phyloP scores from a whole-genome alignment of 2,113 vertebrate genomes.

The Poicephalus meyeri region DNA sequence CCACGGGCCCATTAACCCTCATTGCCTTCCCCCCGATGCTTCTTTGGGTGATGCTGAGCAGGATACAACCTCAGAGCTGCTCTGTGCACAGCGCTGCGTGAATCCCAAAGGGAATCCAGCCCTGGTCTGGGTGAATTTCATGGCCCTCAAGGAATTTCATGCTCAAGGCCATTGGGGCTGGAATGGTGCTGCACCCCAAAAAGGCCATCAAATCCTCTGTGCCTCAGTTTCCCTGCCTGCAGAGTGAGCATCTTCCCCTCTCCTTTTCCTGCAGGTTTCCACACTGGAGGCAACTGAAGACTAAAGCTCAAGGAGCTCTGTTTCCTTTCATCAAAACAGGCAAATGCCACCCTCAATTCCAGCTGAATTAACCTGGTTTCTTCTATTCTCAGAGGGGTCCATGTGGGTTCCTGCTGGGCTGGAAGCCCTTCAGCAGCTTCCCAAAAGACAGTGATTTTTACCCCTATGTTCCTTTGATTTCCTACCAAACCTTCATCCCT shows the following conservation, averaged over 20 bases:
- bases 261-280: background rate
- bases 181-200: background rate
- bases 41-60: accelerated
- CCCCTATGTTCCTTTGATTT: background rate
- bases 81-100: background rate
- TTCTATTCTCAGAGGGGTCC: background rate
- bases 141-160: background rate
- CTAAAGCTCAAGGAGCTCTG: background rate
- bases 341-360: background rate
- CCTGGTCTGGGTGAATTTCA: accelerated
- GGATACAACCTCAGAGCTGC: background rate
- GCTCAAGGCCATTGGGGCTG: background rate
- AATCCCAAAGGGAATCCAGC: background rate
- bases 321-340: background rate
- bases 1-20: accelerated
- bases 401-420: background rate
- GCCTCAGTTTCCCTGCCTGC: background rate
- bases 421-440: background rate
- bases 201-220: accelerated
- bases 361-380: background rate
- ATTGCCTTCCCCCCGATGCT: accelerated
- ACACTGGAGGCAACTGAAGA: background rate
- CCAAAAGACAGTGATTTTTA: background rate
- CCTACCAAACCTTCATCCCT: background rate
- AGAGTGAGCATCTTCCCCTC: background rate